A percentile compares a stretch with the other conserved stretches of the same genome.
These are phyloP conservation scores for Boulengeromyrus knoepffleri DNA, from an alignment of 2,113 vertebrate species.

Conservation along the genomic window DNA sequence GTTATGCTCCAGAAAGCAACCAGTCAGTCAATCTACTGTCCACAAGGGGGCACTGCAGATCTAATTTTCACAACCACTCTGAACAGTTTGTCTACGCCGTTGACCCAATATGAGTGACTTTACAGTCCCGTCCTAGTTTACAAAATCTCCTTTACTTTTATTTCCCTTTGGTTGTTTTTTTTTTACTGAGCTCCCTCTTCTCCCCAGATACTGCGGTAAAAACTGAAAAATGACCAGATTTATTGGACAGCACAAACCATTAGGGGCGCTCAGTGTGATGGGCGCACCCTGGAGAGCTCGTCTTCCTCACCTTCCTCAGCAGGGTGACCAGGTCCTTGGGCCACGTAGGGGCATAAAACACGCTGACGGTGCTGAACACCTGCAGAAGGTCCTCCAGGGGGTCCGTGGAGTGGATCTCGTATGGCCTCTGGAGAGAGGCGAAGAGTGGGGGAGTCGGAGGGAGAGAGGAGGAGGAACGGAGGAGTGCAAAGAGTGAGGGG, in stretches of 20 bases:
- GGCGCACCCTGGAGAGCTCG: background rate
- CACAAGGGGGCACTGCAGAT: background rate
- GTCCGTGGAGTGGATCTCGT: slow-evolving; percentile 87
- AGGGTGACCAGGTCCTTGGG: slow-evolving; percentile 82
- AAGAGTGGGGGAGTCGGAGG: background rate
- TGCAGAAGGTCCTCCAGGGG: slow-evolving; percentile 88
- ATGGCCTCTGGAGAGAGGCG: slow-evolving; percentile 71
- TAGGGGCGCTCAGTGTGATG: background rate
- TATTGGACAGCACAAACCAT: background rate
- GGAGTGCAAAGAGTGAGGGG: background rate
- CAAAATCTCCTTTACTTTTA: background rate
- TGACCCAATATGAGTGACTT: slow-evolving; percentile 5
- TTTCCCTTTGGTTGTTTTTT: background rate
- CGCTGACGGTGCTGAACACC: slow-evolving; percentile 89
- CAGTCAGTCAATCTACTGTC: background rate
- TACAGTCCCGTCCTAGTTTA: slow-evolving; percentile 12
- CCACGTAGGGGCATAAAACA: slow-evolving; percentile 85
- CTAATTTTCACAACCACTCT: background rate
- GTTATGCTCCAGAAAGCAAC: background rate
- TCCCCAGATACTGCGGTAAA: slow-evolving; percentile 17
- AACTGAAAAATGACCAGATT: slow-evolving; percentile 3
- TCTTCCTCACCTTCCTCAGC: slow-evolving; percentile 75
- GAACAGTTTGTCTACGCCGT: background rate
- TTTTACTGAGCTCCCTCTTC: background rate
- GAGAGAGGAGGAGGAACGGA: background rate